Conservation (phyloP, 2,888 invertebrate genomes). For the Drosophila koepferae region DNA sequence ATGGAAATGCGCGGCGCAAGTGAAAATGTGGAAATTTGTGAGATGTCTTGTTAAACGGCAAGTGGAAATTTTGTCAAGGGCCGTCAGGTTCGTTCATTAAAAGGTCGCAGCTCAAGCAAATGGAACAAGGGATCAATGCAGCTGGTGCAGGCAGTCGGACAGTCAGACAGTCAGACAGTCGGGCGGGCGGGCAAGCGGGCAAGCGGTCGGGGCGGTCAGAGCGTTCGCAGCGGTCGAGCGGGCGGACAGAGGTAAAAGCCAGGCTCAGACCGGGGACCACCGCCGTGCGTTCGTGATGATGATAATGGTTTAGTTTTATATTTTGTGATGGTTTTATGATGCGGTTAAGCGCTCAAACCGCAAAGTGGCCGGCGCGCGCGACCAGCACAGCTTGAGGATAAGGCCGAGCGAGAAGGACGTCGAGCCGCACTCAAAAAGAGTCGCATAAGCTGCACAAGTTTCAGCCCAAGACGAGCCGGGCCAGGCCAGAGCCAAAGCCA, state of each 20-base stretch:
- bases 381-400: constrained; percentile 25
- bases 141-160: constrained; percentile 37
- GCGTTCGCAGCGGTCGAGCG: constrained; percentile 11
- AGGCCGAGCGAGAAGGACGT: constrained; percentile 2
- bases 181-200: constrained; percentile 13
- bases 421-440: constrained; percentile 33
- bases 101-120: constrained; percentile 29
- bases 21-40: constrained; percentile 27
- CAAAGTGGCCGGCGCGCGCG: constrained; percentile 73
- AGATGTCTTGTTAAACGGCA: constrained; percentile 28
- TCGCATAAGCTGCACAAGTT: constrained; percentile 78
- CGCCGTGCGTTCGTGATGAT: constrained; percentile 72
- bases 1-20: constrained; percentile 29
- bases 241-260: constrained; percentile 26
- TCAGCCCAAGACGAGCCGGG: constrained; percentile 29
- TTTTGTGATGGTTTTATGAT: constrained; percentile 79
- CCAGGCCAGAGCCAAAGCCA: not conserved
- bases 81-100: constrained; percentile 56
- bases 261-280: constrained; percentile 46
- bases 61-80: constrained; percentile 42
- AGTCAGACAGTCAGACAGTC: constrained; percentile 1
- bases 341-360: constrained; percentile 79
- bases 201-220: constrained; percentile 18
- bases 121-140: constrained; percentile 56
- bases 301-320: constrained; percentile 79